Percentiles rank a stretch among this genome's conserved stretches.
These are phyloP conservation scores for Thaumatotibia leucotreta DNA, from an alignment of 1,140 invertebrate species.

Conservation along the genomic window DNA sequence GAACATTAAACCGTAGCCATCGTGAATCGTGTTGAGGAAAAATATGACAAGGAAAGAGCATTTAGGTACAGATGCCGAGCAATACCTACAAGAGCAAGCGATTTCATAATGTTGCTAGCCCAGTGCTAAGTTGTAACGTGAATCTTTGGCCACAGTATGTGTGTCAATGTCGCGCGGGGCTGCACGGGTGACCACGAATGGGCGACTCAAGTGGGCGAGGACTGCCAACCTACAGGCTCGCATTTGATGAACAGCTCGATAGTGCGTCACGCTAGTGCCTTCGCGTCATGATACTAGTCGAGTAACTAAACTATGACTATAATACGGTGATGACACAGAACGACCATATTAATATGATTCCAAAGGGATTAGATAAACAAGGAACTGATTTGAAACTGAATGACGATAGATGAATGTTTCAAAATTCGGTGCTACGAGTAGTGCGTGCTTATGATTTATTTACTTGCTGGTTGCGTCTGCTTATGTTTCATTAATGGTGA, in stretches of 20 bases:
- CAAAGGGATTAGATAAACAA: not conserved
- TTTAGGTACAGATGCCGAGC: not conserved
- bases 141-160: slow-evolving; percentile 11
- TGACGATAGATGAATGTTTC: no score
- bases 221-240: slow-evolving; percentile 5
- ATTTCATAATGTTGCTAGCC: slow-evolving; percentile 1
- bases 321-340: not conserved
- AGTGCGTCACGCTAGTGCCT: not conserved
- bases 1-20: not conserved
- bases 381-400: no score
- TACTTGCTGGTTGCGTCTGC: no score
- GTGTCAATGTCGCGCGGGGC: slow-evolving; percentile 6
- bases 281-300: not conserved
- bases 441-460: no score
- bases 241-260: not conserved
- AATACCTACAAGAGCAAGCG: slow-evolving; percentile 5
- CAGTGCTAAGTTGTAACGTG: slow-evolving; percentile 4
- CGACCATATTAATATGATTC: not conserved
- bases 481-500: no score
- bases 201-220: not conserved
- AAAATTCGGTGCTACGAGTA: no score
- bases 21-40: not conserved
- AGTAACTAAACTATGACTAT: not conserved
- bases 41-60: not conserved
- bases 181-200: not conserved